Evolutionary conservation across 1,140 invertebrate genomes (phyloP).

Genomic region (Hylaeus anthracinus): DNA sequence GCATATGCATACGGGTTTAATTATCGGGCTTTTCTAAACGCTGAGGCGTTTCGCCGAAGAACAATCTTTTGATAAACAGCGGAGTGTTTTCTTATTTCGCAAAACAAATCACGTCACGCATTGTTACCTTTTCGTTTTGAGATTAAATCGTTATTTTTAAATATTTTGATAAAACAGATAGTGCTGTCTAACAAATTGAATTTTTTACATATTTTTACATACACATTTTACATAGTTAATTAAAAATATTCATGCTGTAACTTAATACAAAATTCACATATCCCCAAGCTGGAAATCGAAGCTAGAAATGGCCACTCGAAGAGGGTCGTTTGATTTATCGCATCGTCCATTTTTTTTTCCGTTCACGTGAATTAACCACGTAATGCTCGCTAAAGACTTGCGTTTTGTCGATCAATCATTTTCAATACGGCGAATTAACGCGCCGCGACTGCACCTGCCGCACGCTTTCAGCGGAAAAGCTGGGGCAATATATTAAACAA

Average conservation of each 20-base stretch:
- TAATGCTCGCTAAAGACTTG: not conserved
- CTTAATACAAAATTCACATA: not conserved
- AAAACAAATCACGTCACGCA: no score
- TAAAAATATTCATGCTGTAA: no score
- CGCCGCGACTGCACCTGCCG: not conserved
- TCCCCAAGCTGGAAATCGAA: not conserved
- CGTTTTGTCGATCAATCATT: conserved; percentile 16
- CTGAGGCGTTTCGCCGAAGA: not conserved
- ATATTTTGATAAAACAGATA: no score
- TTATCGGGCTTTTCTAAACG: conserved; percentile 20
- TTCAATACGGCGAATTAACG: not conserved
- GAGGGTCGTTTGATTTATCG: not conserved
- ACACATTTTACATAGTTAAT: no score
- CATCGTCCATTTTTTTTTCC: not conserved
- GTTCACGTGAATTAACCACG: not conserved
- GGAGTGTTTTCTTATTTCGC: no score
- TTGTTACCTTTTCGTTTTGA: no score
- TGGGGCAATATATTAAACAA: conserved; percentile 23
- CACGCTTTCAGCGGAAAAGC: not conserved
- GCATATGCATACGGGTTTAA: conserved; percentile 18
- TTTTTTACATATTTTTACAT: no score
- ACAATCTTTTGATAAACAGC: no score
- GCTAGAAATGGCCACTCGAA: not conserved
- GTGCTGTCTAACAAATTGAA: no score
- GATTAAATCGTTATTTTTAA: no score